Percentiles rank a stretch among this genome's conserved stretches.
Evolutionary conservation across 1,140 invertebrate species (phyloP).

Genomic region (Hyles vespertilio): DNA sequence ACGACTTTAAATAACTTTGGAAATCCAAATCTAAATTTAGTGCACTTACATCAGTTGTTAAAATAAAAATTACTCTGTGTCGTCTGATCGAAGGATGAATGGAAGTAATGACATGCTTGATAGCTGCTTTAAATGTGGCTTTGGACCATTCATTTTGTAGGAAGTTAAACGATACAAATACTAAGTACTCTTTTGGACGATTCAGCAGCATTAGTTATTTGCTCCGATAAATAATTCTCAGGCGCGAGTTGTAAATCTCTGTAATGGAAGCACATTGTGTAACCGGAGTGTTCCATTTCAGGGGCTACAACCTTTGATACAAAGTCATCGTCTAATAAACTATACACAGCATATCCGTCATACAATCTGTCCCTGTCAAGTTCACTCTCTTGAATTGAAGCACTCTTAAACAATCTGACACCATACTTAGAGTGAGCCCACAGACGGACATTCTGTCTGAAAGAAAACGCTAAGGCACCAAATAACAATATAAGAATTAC

Average conservation of each 20-base stretch:
- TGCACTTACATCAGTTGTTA: conserved; percentile 85
- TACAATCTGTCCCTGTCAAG: conserved; percentile 86
- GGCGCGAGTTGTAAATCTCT: conserved; percentile 82
- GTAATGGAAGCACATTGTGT: conserved; percentile 85
- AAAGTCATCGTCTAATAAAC: conserved; percentile 89
- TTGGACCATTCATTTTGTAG: conserved; percentile 86
- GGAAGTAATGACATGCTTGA: conserved; percentile 85
- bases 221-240: conserved; percentile 83
- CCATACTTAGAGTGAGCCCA: conserved; percentile 87
- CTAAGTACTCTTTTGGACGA: conserved; percentile 83
- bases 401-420: conserved; percentile 84
- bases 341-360: conserved; percentile 94
- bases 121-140: conserved; percentile 81
- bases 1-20: conserved; percentile 87
- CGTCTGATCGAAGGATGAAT: conserved; percentile 78
- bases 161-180: conserved; percentile 85
- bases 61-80: conserved; percentile 83
- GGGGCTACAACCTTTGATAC: conserved; percentile 86
- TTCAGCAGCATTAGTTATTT: conserved; percentile 88
- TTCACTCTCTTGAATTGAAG: conserved; percentile 82
- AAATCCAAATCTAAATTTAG: conserved; percentile 88
- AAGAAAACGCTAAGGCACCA: conserved; percentile 83
- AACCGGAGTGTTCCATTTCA: conserved; percentile 86
- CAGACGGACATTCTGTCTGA: conserved; percentile 84
- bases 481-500: conserved; percentile 83